A percentile compares a stretch with the other conserved stretches of the same genome.
Conservation (phyloP, 2,797 vertebrate species). For the Alectoris magna region DNA sequence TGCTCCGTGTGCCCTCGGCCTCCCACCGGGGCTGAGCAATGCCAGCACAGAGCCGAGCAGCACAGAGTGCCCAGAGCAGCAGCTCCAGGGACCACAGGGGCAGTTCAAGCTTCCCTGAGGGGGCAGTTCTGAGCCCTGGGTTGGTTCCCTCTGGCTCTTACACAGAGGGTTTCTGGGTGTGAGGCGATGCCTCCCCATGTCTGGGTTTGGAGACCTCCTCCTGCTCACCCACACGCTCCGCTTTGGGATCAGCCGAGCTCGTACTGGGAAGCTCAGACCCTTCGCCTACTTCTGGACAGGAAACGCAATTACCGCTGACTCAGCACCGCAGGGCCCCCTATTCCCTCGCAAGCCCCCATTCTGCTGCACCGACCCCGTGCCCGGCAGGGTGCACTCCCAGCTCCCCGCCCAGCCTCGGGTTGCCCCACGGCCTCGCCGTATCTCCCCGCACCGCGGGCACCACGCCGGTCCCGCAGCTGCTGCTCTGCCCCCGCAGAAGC, state of each 20-base stretch:
- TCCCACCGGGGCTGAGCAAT: not conserved
- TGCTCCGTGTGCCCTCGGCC: fast-evolving
- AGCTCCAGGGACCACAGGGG: too few relatives aligned
- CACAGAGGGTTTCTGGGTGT: not conserved
- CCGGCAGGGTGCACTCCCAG: not conserved
- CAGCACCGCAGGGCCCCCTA: fast-evolving
- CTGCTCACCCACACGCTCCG: not conserved
- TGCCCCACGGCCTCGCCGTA: fast-evolving
- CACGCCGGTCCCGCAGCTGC: not conserved
- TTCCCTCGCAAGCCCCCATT: not conserved
- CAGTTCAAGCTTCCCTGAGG: too few relatives aligned
- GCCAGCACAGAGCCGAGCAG: fast-evolving
- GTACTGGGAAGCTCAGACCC: not conserved
- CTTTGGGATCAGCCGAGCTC: not conserved
- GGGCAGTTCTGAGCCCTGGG: too few relatives aligned
- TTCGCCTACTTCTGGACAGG: not conserved
- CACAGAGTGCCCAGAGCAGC: not conserved
- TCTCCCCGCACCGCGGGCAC: not conserved
- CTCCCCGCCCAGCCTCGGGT: not conserved
- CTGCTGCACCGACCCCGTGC: not conserved
- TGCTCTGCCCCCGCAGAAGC: not conserved
- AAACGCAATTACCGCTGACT: not conserved
- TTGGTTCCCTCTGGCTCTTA: too few relatives aligned
- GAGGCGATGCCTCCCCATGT: not conserved
- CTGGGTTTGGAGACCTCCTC: not conserved